phyloP scores from a whole-genome alignment of 2,113 vertebrate genomes.

The Phrynosoma blainvillii region DNA sequence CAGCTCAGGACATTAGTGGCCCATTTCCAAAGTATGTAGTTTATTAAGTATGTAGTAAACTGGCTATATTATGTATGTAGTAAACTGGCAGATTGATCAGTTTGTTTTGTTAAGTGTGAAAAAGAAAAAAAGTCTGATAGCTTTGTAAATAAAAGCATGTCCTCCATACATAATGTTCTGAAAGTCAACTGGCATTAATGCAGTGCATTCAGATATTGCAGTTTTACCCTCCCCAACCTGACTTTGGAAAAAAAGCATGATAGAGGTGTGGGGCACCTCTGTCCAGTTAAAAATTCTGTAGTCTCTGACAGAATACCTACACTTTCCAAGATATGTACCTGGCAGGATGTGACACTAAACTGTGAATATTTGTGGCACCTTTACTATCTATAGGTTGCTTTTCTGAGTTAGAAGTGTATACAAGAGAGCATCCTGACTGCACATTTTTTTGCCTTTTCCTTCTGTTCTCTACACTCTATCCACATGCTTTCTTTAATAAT shows the following conservation, averaged over 20 bases:
- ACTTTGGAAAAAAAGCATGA: neutral
- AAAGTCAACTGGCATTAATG: neutral
- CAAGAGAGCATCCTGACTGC: neutral
- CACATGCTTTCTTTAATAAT: constrained; percentile 28
- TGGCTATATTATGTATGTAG: too few species aligned
- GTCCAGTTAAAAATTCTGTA: neutral
- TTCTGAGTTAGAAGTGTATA: neutral
- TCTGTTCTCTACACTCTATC: neutral
- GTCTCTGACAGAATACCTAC: neutral
- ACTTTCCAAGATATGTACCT: neutral
- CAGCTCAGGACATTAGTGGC: neutral
- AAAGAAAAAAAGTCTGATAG: neutral
- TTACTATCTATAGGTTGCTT: neutral
- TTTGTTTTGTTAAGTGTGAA: neutral
- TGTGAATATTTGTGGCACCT: neutral
- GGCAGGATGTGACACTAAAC: neutral
- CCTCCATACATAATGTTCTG: neutral
- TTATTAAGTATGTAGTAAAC: neutral
- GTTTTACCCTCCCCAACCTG: neutral
- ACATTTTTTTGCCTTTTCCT: neutral
- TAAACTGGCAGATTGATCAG: neutral
- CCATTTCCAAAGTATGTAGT: too few species aligned
- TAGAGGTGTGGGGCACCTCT: neutral
- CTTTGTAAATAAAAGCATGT: neutral
- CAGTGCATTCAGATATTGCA: neutral